Conservation (phyloP, 1,140 invertebrate species). For the Matsumurasca onukii region DNA sequence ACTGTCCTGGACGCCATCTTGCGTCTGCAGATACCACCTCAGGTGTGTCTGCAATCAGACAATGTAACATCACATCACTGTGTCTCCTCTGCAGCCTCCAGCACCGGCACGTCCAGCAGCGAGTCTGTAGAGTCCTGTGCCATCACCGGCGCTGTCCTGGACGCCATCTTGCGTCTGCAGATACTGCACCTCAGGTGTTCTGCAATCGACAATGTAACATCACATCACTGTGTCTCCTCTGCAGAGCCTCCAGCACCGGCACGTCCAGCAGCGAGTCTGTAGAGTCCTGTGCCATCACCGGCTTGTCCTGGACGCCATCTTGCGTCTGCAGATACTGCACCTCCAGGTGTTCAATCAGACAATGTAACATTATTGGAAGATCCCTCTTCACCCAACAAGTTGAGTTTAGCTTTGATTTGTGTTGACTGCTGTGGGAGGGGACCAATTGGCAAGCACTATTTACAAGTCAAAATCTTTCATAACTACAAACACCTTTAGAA, state of each 20-base stretch:
- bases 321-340: constrained; percentile 77
- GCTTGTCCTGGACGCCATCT: constrained; percentile 69
- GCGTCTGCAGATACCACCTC: no score
- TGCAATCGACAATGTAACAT: no score
- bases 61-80: no score
- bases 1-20: constrained; percentile 68
- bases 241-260: constrained; percentile 70
- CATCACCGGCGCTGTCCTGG: constrained; percentile 77
- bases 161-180: constrained; percentile 54
- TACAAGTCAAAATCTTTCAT: no score
- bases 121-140: constrained; percentile 74
- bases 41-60: no score
- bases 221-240: constrained; percentile 76
- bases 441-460: no score
- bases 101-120: constrained; percentile 76
- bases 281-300: constrained; percentile 67
- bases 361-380: no score
- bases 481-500: no score
- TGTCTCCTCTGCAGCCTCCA: constrained; percentile 84
- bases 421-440: no score
- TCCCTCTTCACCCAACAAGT: no score
- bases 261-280: constrained; percentile 77
- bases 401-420: no score
- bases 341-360: constrained; percentile 65
- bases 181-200: constrained; percentile 61